Conservation (phyloP, 2,888 invertebrate species). For the Melanophora roralis region DNA sequence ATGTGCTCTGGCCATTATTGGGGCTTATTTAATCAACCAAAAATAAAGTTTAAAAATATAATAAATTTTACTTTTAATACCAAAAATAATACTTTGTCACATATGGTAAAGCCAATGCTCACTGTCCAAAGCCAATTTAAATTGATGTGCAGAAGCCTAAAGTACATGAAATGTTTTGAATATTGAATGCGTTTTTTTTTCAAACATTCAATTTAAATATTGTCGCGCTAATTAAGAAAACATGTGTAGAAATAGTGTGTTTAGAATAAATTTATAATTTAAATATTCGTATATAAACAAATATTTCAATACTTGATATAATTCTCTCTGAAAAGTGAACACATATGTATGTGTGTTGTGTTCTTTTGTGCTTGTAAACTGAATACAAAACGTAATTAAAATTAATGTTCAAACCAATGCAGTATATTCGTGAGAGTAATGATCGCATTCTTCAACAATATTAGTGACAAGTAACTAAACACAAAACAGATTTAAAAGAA, state of each 20-base stretch:
- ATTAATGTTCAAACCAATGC: too few species aligned
- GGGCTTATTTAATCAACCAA: constrained; percentile 39
- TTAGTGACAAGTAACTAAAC: too few species aligned
- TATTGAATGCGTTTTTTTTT: background rate
- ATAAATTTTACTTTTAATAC: background rate
- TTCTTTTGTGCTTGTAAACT: too few species aligned
- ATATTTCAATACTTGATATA: too few species aligned
- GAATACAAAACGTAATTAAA: too few species aligned
- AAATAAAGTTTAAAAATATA: constrained; percentile 12
- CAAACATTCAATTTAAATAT: background rate
- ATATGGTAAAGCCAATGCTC: background rate
- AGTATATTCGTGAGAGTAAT: too few species aligned
- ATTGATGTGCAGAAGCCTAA: constrained; percentile 8
- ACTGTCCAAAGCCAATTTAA: constrained; percentile 14
- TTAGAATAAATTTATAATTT: background rate
- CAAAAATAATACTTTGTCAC: background rate
- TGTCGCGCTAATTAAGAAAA: constrained; percentile 19
- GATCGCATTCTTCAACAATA: too few species aligned
- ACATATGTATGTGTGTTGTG: too few species aligned
- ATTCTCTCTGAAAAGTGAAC: too few species aligned
- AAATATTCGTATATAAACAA: background rate
- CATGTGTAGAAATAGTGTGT: constrained; percentile 23
- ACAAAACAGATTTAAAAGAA: too few species aligned
- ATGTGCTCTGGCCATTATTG: background rate
- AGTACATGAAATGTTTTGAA: constrained; percentile 23